Evolutionary conservation across 2,797 vertebrate genomes (phyloP), one percentile per base, ranked within the genome.

Genomic region (Hemitrygon akajei): DNA sequence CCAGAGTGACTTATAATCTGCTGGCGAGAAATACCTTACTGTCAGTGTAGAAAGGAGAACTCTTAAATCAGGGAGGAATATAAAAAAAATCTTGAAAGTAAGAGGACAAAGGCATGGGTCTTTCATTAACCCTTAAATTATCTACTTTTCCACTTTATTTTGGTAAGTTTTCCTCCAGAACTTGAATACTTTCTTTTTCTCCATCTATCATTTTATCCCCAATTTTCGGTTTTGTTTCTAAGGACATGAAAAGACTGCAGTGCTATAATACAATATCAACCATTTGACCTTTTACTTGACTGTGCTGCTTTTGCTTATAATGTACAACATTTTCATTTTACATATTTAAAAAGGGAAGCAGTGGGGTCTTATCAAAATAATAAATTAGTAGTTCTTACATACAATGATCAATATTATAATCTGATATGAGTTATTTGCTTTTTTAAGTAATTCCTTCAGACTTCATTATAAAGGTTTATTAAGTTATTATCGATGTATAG

Each of bases 21-120:
- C 97, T 97, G 97, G 98, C 98, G 98, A 98, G 98, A 98, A 99
- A 99, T 98, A 98, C 97, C 96, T 97, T 98, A 97, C 97, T 99
- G 98, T 99, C 98, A 99, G 96, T 98, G 97, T 97, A 96, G 97
- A 95, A 96, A 98, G 97, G 97, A 96, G 96, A 98, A 98, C 97
- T 98, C 98, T 98, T 98, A 98, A 98, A 99, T 99, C 98, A 99
- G 97, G 96, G 95, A 93, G 94, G 93, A 71, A 93, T 94, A 95
- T 47, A 47, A 47, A 94, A 95, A 92, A 89, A 94, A 60, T 93
- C 71, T 75, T 76, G 93, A 93, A 86, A 93, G 69, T 91, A 94
- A 77, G 18, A 75, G 93, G 94, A 94, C 84, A 94, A 93, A 94
- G 94, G 94, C 94, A 94, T 79, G 80, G 95, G 25, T 93, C 71